Conservation (phyloP, 2,888 invertebrate species). For the Corythucha ciliata region DNA sequence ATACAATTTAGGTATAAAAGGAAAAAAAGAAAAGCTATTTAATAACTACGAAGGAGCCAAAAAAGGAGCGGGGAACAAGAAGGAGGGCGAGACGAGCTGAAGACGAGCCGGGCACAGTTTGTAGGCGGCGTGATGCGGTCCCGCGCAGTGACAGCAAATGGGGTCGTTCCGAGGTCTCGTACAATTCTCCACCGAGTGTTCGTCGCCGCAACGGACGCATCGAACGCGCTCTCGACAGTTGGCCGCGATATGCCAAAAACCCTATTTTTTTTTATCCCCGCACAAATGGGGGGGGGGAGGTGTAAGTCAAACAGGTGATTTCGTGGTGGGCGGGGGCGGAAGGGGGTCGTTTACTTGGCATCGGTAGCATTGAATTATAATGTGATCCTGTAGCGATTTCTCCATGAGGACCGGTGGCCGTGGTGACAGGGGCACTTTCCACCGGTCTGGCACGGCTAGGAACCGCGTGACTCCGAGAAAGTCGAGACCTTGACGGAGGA, state of each 20-base stretch:
- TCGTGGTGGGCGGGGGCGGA: not conserved
- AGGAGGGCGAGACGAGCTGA: slow-evolving; percentile 41
- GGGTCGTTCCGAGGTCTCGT: slow-evolving; percentile 45
- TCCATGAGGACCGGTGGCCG: slow-evolving; percentile 26
- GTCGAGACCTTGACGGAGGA: slow-evolving; percentile 45
- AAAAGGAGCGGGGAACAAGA: slow-evolving; percentile 11
- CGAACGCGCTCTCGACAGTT: slow-evolving; percentile 44
- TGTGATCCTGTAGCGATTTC: slow-evolving; percentile 40
- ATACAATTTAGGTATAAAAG: too few species aligned
- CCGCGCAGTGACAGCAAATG: slow-evolving; percentile 47
- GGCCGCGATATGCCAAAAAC: slow-evolving; percentile 49
- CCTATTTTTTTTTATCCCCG: too few species aligned
- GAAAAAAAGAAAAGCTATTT: too few species aligned
- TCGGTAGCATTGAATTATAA: slow-evolving; percentile 46
- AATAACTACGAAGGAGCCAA: not conserved
- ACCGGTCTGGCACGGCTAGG: slow-evolving; percentile 41
- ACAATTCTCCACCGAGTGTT: slow-evolving; percentile 46
- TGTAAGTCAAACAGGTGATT: not conserved
- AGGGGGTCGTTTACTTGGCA: slow-evolving; percentile 41
- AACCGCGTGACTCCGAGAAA: slow-evolving; percentile 45
- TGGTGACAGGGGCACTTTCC: slow-evolving; percentile 24
- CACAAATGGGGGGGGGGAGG: too few species aligned
- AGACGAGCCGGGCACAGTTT: slow-evolving; percentile 39
- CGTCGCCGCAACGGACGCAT: slow-evolving; percentile 48
- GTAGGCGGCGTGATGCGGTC: slow-evolving; percentile 47